Evolutionary conservation across 2,797 vertebrate genomes (phyloP).

Genomic region (Distichodus sexfasciatus): DNA sequence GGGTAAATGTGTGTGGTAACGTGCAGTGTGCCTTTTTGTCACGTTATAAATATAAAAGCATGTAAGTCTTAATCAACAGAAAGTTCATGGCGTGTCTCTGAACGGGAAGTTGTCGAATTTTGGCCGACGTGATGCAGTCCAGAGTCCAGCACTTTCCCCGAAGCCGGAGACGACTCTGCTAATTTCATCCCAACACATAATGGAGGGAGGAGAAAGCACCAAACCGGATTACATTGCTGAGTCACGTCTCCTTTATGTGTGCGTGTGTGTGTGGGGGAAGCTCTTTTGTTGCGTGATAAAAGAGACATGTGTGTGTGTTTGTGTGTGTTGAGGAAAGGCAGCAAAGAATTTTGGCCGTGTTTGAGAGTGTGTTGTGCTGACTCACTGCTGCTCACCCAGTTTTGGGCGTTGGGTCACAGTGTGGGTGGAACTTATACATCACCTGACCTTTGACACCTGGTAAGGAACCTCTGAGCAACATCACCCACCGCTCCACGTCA

Average conservation of each 20-base stretch:
- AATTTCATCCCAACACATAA: slow-evolving; percentile 65
- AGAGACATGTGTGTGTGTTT: neutral
- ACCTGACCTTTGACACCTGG: too few relatives aligned
- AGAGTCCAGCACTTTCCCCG: slow-evolving; percentile 62
- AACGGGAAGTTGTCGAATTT: slow-evolving; percentile 41
- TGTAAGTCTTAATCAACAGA: neutral
- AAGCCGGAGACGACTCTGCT: slow-evolving; percentile 49
- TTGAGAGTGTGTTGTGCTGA: too few relatives aligned
- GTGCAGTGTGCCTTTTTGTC: too few relatives aligned
- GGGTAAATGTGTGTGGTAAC: too few relatives aligned
- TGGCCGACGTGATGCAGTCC: slow-evolving; percentile 52
- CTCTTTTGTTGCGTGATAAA: too few relatives aligned
- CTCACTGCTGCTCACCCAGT: too few relatives aligned
- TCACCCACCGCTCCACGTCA: too few relatives aligned
- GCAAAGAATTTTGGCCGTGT: too few relatives aligned
- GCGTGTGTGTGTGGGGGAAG: slow-evolving; percentile 12
- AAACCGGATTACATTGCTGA: slow-evolving; percentile 69
- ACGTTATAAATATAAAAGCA: too few relatives aligned
- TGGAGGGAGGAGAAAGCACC: slow-evolving; percentile 58
- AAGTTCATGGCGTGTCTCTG: neutral
- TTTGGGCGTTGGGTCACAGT: too few relatives aligned
- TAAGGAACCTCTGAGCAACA: too few relatives aligned
- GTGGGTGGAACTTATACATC: too few relatives aligned
- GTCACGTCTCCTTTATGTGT: slow-evolving; percentile 51
- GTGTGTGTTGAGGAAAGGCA: neutral